phyloP scores from a whole-genome alignment of 2,888 invertebrate species.

The Bellardia pandia region DNA sequence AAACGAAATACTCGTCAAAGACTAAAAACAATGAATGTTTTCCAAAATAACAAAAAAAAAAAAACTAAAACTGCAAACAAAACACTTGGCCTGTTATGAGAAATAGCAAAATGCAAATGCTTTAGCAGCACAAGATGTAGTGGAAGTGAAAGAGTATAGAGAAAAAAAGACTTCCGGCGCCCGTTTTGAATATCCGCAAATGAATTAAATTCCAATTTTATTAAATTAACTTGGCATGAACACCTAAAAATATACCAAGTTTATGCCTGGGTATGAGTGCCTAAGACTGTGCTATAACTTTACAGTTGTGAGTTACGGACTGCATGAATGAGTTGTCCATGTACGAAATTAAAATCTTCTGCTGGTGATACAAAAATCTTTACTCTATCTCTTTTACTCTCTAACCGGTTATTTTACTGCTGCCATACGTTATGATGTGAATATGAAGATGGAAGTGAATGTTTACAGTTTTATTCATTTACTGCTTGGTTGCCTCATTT shows the following conservation, averaged over 20 bases:
- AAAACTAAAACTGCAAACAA: conserved; percentile 42
- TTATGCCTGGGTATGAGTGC: conserved; percentile 20
- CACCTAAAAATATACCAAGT: conserved; percentile 78
- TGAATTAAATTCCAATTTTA: conserved; percentile 83
- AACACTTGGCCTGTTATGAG: conserved; percentile 43
- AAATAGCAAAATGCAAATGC: conserved; percentile 46
- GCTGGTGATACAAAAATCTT: conserved; percentile 22
- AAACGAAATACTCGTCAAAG: conserved; percentile 42
- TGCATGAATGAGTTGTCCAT: conserved; percentile 49
- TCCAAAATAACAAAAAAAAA: conserved; percentile 6
- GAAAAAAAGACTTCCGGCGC: conserved; percentile 73
- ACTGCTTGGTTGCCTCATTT: conserved; percentile 70
- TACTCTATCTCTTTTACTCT: conserved; percentile 10
- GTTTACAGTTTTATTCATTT: conserved; percentile 69
- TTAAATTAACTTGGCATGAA: conserved; percentile 83
- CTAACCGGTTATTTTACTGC: neutral
- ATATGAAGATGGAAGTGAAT: conserved; percentile 61
- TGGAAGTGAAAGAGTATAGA: conserved; percentile 68
- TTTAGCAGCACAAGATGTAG: conserved; percentile 25
- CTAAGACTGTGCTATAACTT: neutral
- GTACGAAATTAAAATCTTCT: conserved; percentile 38
- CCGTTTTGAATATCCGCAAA: conserved; percentile 79
- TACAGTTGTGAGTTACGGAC: conserved; percentile 9
- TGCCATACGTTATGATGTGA: conserved; percentile 10
- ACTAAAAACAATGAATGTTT: conserved; percentile 50